Evolutionary conservation across 1,140 invertebrate species (phyloP).

Genomic region (Littorina saxatilis): DNA sequence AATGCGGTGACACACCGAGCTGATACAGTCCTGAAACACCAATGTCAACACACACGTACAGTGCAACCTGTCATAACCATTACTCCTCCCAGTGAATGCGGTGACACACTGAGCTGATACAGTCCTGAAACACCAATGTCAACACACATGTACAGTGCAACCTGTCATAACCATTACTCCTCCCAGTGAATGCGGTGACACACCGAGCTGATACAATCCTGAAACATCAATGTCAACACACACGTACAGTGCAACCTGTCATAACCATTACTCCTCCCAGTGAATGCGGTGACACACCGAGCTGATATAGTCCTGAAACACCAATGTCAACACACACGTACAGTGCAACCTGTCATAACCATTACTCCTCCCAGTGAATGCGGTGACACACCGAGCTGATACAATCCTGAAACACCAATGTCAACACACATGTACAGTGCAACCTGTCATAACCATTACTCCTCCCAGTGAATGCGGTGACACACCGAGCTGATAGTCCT

Average conservation of each 20-base stretch:
- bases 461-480: too few relatives aligned
- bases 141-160: background rate
- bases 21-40: conserved; percentile 77
- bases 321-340: background rate
- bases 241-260: background rate
- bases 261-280: too few relatives aligned
- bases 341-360: too few relatives aligned
- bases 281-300: background rate
- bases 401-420: conserved; percentile 82
- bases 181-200: conserved; percentile 95
- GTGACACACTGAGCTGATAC: background rate
- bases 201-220: conserved; percentile 95
- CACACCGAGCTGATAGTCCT: conserved; percentile 77
- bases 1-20: background rate
- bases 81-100: too few relatives aligned
- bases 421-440: background rate
- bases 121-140: conserved; percentile 76
- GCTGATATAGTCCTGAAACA: conserved; percentile 77
- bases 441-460: too few relatives aligned
- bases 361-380: conserved; percentile 96
- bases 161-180: too few relatives aligned
- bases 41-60: background rate
- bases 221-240: conserved; percentile 25
- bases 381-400: conserved; percentile 95
- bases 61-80: too few relatives aligned